Conservation (phyloP, 2,888 invertebrate genomes). For the Salticus scenicus region DNA sequence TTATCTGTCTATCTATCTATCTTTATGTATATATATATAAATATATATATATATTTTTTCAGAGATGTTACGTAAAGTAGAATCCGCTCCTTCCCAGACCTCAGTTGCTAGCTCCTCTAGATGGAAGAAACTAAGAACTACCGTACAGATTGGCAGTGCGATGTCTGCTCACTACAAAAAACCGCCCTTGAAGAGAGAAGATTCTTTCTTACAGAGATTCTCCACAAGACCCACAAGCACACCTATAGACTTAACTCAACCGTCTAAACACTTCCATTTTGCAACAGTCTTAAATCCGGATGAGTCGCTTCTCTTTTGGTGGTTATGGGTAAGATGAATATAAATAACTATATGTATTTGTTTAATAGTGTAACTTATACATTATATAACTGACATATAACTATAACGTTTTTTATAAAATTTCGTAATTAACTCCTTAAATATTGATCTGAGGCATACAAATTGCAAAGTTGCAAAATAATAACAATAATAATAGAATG, state of each 20-base stretch:
- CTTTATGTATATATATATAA: too few relatives aligned
- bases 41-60: neutral
- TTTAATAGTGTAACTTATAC: too few relatives aligned
- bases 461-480: too few relatives aligned
- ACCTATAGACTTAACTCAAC: neutral
- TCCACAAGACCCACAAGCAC: constrained; percentile 90
- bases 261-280: neutral
- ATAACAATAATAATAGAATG: too few relatives aligned
- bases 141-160: constrained; percentile 92
- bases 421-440: too few relatives aligned
- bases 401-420: too few relatives aligned
- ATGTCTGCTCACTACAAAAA: constrained; percentile 83
- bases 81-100: constrained; percentile 25
- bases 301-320: constrained; percentile 96
- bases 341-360: too few relatives aligned
- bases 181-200: constrained; percentile 91
- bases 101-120: constrained; percentile 75
- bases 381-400: too few relatives aligned
- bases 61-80: constrained; percentile 28
- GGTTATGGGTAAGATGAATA: constrained; percentile 85
- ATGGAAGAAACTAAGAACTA: constrained; percentile 96
- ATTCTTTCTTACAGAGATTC: constrained; percentile 93
- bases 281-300: constrained; percentile 89
- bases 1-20: too few relatives aligned
- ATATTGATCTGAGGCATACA: too few relatives aligned